Evolutionary conservation across 1,140 invertebrate species (phyloP), one percentile per base, ranked within the genome.

Genomic region (Temnothorax nylanderi): DNA sequence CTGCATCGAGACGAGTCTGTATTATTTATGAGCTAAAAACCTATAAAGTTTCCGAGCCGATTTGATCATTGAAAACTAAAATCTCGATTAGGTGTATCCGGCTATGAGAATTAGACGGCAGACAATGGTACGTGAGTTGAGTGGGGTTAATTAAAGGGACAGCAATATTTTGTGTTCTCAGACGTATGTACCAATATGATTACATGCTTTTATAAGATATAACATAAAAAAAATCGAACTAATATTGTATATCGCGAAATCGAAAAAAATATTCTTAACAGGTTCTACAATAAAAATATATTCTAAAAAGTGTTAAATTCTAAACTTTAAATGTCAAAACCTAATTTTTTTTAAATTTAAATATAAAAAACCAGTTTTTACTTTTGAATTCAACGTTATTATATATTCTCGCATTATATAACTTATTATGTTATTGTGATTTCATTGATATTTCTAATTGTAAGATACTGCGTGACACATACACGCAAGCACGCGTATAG

Each of bases 101-200:
- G 18, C 37, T 41, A 47, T 26, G n/a, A 65, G 65, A 77, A 90
- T 91, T 87, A 87, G 87, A 82, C 88, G 37, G 78, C 74, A 54
- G 71, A 78, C 85, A 64, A 77, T 56, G 80, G 86, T 87, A 92
- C 92, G 92, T 91, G 91, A 93, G 89, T 51, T 81, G 85, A 84
- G 87, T 84, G 87, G 76, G 92, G 86, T 94, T 94, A 95, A 94
- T 94, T 95, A 94, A 94, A 94, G 90, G 91, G 91, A 87, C 91
- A 91, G 90, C 89, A 60, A 86, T 85, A 87, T 82, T 91, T 88
- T 80, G 77, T 92, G 84, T 90, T 85, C 75, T 78, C 76, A 87
- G 86, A 74, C 74, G 86, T 82, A 84, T 80, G 32, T 88, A 78
- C 90, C 60, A 65, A 69, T 58, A 80, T 87, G 37, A 62, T 54